A percentile compares a stretch with the other conserved stretches of the same genome.
These are phyloP conservation scores for Amblyjoppa fuscipennis DNA, from an alignment of 2,888 invertebrate species.

Conservation along the genomic window DNA sequence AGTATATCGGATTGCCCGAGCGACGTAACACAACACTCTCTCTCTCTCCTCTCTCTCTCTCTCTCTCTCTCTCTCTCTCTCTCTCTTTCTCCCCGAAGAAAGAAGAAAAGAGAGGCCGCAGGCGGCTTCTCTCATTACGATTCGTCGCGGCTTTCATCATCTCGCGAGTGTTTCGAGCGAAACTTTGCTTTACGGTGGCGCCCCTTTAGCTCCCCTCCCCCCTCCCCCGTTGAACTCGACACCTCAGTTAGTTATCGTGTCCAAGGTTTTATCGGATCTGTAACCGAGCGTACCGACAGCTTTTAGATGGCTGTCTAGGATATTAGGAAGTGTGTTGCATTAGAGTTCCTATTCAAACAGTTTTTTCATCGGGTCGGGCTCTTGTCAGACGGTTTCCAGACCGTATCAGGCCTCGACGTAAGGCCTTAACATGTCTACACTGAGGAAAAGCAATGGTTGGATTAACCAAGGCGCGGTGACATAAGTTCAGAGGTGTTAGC, in stretches of 20 bases:
- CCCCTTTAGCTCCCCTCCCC: constrained; percentile 62
- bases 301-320: too few species aligned
- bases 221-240: constrained; percentile 54
- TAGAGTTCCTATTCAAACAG: too few species aligned
- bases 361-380: too few species aligned
- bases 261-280: not conserved
- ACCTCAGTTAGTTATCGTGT: constrained; percentile 32
- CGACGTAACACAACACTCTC: constrained; percentile 74
- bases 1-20: constrained; percentile 71
- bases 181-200: constrained; percentile 62
- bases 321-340: too few species aligned
- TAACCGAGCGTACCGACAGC: too few species aligned
- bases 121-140: constrained; percentile 79
- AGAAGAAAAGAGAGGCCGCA: constrained; percentile 67
- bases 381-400: too few species aligned
- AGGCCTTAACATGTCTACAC: too few species aligned
- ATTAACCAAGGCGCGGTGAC: too few species aligned
- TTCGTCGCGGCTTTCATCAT: constrained; percentile 81
- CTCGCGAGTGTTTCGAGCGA: constrained; percentile 47
- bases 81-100: constrained; percentile 63
- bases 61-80: constrained; percentile 69
- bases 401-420: too few species aligned
- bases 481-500: too few species aligned
- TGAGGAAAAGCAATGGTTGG: not conserved
- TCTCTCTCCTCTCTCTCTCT: constrained; percentile 66